Percentiles rank a stretch among this genome's conserved stretches.
Evolutionary conservation across 2,113 vertebrate species (phyloP).

Genomic region (Ancistrus triradiatus): DNA sequence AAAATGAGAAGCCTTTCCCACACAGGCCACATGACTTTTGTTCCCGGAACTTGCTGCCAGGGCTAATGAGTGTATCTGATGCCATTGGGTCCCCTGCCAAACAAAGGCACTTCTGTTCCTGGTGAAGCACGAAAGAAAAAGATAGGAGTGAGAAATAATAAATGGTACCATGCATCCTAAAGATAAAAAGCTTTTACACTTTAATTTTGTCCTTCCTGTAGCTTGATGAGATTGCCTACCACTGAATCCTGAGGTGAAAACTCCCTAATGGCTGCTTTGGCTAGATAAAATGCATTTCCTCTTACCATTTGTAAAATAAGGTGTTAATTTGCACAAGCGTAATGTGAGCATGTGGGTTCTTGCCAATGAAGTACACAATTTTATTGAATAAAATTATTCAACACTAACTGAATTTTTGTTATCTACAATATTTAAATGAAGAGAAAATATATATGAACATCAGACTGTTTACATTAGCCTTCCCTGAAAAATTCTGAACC

Average conservation of each 20-base stretch:
- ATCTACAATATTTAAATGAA: no score
- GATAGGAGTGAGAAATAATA: conserved; percentile 32
- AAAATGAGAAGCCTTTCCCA: conserved; percentile 53
- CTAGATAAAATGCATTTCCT: conserved; percentile 47
- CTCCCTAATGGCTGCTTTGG: conserved; percentile 46
- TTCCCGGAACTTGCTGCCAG: no score
- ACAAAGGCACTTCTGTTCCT: conserved; percentile 69
- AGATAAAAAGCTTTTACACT: no score
- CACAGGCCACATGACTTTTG: conserved; percentile 63
- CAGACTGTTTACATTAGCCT: no score
- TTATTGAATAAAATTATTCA: no score
- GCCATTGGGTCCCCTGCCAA: conserved; percentile 50
- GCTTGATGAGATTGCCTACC: conserved; percentile 64
- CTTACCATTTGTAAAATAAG: conserved; percentile 40
- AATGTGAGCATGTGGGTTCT: no score
- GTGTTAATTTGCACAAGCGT: conserved; percentile 38
- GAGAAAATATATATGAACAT: no score
- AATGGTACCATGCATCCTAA: conserved; percentile 55
- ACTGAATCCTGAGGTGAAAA: conserved; percentile 55
- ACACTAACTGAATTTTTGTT: no score
- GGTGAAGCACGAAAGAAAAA: conserved; percentile 52
- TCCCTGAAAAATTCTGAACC: no score
- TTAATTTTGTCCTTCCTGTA: conserved; percentile 65
- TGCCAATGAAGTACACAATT: conserved; percentile 21
- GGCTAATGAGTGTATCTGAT: conserved; percentile 67